Percentiles rank a stretch among this genome's conserved stretches.
phyloP scores from a whole-genome alignment of 2,113 vertebrate species.

The Eclectus roratus region DNA sequence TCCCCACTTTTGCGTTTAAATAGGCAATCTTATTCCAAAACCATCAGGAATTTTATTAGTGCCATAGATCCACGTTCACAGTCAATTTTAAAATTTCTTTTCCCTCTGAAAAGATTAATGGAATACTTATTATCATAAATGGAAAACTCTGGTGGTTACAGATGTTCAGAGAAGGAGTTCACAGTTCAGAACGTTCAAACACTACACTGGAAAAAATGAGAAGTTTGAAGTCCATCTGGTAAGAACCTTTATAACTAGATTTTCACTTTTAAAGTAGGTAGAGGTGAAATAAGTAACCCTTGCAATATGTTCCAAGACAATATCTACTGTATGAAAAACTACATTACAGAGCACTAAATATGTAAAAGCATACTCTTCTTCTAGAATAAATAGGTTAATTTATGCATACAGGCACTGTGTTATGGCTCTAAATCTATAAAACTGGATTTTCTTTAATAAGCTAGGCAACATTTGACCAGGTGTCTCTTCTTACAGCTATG shows the following conservation, averaged over 20 bases:
- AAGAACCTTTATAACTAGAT: background rate
- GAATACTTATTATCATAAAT: conserved; percentile 31
- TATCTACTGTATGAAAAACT: background rate
- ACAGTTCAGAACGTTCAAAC: background rate
- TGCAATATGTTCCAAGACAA: background rate
- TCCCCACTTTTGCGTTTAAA: conserved; percentile 13
- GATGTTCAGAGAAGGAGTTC: background rate
- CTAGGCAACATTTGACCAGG: conserved; percentile 29
- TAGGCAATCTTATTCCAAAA: conserved; percentile 35
- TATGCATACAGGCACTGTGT: background rate
- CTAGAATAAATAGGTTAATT: conserved; percentile 25
- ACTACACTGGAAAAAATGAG: background rate
- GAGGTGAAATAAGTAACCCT: background rate
- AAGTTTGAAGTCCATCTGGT: background rate
- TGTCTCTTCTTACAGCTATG: background rate
- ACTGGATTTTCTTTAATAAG: conserved; percentile 42
- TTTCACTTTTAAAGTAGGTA: background rate
- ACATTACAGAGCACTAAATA: background rate
- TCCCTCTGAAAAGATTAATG: background rate
- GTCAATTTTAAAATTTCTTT: background rate
- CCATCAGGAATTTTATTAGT: background rate
- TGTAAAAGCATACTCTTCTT: background rate
- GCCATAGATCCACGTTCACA: background rate
- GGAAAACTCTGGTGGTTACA: background rate
- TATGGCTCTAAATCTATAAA: background rate